Evolutionary conservation across 2,113 vertebrate genomes (phyloP).

Genomic region (Misgurnus anguillicaudatus): DNA sequence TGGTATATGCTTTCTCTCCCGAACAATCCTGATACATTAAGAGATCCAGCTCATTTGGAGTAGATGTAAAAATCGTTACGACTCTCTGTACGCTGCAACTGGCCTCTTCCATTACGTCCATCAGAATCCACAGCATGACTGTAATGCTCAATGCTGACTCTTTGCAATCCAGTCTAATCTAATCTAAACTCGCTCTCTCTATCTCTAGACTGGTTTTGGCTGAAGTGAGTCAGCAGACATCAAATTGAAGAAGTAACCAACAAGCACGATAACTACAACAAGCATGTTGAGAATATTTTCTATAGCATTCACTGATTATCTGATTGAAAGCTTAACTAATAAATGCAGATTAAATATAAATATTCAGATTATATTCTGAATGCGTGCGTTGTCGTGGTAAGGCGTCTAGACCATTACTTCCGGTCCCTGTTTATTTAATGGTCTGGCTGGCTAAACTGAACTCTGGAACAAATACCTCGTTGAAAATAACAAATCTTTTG

Average conservation of each 20-base stretch:
- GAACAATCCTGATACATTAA: background rate
- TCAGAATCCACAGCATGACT: background rate
- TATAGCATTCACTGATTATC: background rate
- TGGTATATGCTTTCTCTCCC: background rate
- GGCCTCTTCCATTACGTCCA: background rate
- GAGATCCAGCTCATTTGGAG: background rate
- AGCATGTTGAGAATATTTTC: background rate
- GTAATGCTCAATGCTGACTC: slow-evolving; percentile 1
- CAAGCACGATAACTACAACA: background rate
- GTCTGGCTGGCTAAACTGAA: no score
- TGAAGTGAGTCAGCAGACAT: slow-evolving; percentile 8
- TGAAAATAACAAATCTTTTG: no score
- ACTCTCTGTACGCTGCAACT: background rate
- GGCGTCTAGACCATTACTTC: no score
- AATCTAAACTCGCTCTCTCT: slow-evolving; percentile 10
- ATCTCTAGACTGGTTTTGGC: background rate
- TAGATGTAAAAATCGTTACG: background rate
- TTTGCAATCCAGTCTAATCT: background rate
- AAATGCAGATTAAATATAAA: no score
- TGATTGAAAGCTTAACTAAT: no score
- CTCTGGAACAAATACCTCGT: no score
- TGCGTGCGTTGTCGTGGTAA: no score
- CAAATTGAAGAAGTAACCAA: background rate
- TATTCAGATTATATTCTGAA: no score
- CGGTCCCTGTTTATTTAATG: no score